A percentile compares a stretch with the other conserved stretches of the same genome.
Evolutionary conservation across 2,888 invertebrate genomes (phyloP).

Genomic region (Tetragonula carbonaria): DNA sequence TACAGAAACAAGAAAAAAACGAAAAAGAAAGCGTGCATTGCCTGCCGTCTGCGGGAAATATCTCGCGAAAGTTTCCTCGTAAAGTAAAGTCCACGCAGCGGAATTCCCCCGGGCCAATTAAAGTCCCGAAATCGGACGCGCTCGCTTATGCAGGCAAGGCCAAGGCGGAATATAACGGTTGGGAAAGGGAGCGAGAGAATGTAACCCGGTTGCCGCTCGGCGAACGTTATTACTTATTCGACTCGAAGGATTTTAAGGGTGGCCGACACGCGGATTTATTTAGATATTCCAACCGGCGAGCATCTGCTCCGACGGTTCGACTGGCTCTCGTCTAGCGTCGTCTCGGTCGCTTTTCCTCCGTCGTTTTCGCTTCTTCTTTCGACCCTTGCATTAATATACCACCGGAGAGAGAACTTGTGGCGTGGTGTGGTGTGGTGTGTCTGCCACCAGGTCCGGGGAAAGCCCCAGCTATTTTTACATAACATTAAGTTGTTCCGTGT

Average conservation of each 20-base stretch:
- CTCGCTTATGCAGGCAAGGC: conserved; percentile 75
- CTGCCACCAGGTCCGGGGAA: conserved; percentile 42
- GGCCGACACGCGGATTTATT: conserved; percentile 78
- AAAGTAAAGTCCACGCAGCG: conserved; percentile 69
- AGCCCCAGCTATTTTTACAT: conserved; percentile 79
- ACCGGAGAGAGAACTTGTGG: conserved; percentile 29
- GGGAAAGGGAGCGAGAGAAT: conserved; percentile 38
- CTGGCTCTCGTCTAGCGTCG: conserved; percentile 50
- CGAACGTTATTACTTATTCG: conserved; percentile 81
- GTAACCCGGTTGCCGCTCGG: conserved; percentile 39
- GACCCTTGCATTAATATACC: conserved; percentile 74
- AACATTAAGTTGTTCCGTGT: conserved; percentile 76
- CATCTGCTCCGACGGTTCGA: conserved; percentile 78
- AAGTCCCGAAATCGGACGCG: conserved; percentile 79
- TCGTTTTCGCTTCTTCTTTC: conserved; percentile 55
- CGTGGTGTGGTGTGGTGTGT: conserved; percentile 1
- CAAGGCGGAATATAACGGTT: conserved; percentile 40
- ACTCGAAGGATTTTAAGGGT: conserved; percentile 73
- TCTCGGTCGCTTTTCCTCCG: conserved; percentile 27
- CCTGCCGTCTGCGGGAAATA: conserved; percentile 49
- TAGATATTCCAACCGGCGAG: conserved; percentile 79
- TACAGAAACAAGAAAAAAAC: neutral
- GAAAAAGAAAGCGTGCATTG: conserved; percentile 33
- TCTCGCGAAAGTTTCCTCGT: conserved; percentile 74
- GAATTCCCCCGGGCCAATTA: conserved; percentile 78